Conservation (phyloP, 1,140 invertebrate genomes). For the Subanguina moxae region DNA sequence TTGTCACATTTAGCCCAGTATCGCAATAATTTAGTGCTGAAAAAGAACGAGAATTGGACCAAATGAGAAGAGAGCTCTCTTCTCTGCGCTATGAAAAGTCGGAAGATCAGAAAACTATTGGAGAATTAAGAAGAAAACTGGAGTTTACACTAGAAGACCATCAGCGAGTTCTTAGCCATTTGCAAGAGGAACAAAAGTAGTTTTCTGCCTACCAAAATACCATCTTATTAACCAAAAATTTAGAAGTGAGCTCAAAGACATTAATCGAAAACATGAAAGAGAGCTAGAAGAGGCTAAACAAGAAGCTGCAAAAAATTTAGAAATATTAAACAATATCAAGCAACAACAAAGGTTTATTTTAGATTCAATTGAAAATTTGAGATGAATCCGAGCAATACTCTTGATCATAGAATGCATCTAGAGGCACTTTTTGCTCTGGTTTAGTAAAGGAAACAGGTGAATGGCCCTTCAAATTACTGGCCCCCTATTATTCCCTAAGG, state of each 20-base stretch:
- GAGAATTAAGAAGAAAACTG: slow-evolving; percentile 16
- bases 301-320: slow-evolving; percentile 13
- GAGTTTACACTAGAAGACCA: slow-evolving; percentile 17
- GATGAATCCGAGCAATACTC: too few relatives aligned
- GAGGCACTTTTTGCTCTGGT: too few relatives aligned
- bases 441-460: too few relatives aligned
- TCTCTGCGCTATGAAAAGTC: slow-evolving; percentile 26
- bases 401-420: too few relatives aligned
- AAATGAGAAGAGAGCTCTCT: slow-evolving; percentile 30
- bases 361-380: not conserved
- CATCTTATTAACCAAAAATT: not conserved
- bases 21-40: not conserved
- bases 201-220: not conserved
- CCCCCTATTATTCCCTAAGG: too few relatives aligned
- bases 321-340: slow-evolving; percentile 22
- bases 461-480: too few relatives aligned
- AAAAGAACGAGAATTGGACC: slow-evolving; percentile 23
- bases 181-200: not conserved
- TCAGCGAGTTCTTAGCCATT: slow-evolving; percentile 13
- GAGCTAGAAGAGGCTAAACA: slow-evolving; percentile 23
- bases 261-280: slow-evolving; percentile 24
- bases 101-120: slow-evolving; percentile 35
- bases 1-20: too few relatives aligned
- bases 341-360: slow-evolving; percentile 25
- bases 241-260: slow-evolving; percentile 21